phyloP scores from a whole-genome alignment of 2,888 invertebrate genomes.

The Apeira syringaria region DNA sequence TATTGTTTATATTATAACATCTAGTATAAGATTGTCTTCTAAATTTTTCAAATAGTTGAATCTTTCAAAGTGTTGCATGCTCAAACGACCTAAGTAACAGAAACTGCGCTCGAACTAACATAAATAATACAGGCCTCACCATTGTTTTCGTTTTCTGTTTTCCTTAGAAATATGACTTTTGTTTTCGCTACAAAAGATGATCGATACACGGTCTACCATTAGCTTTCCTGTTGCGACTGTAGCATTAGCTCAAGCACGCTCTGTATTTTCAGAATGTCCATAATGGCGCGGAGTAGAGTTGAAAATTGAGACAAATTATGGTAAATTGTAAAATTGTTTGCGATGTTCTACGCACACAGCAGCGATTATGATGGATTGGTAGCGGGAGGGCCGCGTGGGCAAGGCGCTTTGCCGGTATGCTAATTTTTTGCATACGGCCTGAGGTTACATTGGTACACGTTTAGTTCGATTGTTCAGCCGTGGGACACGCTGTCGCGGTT shows the following conservation, averaged over 20 bases:
- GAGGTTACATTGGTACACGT: slow-evolving; percentile 58
- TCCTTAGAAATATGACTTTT: slow-evolving; percentile 28
- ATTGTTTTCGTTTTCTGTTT: slow-evolving; percentile 21
- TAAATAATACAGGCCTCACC: slow-evolving; percentile 9
- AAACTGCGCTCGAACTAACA: slow-evolving; percentile 11
- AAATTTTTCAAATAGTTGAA: too few relatives aligned
- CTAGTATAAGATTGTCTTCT: too few relatives aligned
- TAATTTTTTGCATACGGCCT: slow-evolving; percentile 62
- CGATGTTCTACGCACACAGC: slow-evolving; percentile 48
- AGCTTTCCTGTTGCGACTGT: slow-evolving; percentile 24
- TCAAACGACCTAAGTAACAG: neutral
- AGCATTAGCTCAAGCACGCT: slow-evolving; percentile 8
- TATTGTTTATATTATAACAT: too few relatives aligned
- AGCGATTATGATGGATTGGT: slow-evolving; percentile 73
- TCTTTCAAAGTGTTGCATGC: too few relatives aligned
- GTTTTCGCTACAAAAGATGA: slow-evolving; percentile 28
- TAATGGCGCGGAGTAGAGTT: slow-evolving; percentile 20
- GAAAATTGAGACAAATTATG: slow-evolving; percentile 16
- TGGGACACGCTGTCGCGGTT: slow-evolving; percentile 43
- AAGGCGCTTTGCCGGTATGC: slow-evolving; percentile 73
- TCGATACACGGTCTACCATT: slow-evolving; percentile 26
- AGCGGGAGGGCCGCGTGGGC: slow-evolving; percentile 65
- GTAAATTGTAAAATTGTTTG: slow-evolving; percentile 21
- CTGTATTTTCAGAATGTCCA: slow-evolving; percentile 6
- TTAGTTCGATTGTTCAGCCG: slow-evolving; percentile 63